These are phyloP conservation scores for Poecile atricapillus DNA, from an alignment of 2,113 vertebrate species.

Conservation along the genomic window DNA sequence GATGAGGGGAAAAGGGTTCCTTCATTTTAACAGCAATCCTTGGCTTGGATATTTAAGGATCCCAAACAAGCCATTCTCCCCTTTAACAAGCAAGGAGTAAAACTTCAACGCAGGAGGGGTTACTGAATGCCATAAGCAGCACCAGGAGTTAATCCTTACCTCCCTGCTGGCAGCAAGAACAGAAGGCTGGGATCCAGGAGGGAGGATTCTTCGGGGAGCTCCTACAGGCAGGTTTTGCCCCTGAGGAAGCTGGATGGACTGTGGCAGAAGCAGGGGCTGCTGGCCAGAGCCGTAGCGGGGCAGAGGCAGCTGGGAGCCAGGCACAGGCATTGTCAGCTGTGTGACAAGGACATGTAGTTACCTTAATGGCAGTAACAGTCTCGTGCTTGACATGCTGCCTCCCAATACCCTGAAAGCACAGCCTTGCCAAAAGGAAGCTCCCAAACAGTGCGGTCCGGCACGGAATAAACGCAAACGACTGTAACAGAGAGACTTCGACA, in stretches of 20 bases:
- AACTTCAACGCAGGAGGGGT: background rate
- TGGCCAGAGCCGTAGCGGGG: constrained; percentile 93
- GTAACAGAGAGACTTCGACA: background rate
- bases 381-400: background rate
- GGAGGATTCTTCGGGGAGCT: constrained; percentile 87
- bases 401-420: background rate
- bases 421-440: background rate
- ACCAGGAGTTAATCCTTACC: constrained; percentile 69
- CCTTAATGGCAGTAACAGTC: background rate
- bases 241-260: constrained; percentile 96
- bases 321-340: constrained; percentile 95
- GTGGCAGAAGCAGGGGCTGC: constrained; percentile 93
- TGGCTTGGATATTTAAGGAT: constrained; percentile 9
- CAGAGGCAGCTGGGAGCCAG: constrained; percentile 89
- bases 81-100: background rate
- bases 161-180: constrained; percentile 88
- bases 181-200: constrained; percentile 87
- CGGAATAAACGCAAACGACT: background rate
- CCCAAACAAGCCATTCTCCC: background rate
- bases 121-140: background rate
- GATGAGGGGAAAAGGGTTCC: background rate
- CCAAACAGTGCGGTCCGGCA: background rate
- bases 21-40: background rate
- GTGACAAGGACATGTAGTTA: constrained; percentile 36
- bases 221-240: constrained; percentile 93